Conservation (phyloP, 1,140 invertebrate genomes). For the Drosophila oshimai region DNA sequence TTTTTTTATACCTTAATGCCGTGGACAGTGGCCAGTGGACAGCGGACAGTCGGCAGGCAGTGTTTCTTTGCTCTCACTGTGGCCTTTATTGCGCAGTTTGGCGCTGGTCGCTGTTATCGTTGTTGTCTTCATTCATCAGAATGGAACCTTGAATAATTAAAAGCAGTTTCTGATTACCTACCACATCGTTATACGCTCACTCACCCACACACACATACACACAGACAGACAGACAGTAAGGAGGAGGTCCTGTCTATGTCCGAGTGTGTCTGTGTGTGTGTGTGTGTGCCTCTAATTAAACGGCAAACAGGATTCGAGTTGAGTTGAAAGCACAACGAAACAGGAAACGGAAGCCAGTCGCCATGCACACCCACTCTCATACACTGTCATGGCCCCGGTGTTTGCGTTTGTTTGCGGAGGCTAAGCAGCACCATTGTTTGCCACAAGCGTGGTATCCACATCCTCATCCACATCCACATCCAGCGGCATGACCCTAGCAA, state of each 20-base stretch:
- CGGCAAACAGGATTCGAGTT: slow-evolving; percentile 80
- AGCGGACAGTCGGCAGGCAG: too few species aligned
- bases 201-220: slow-evolving; percentile 54
- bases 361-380: slow-evolving; percentile 41
- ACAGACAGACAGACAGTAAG: slow-evolving; percentile 13
- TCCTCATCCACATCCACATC: too few species aligned
- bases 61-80: slow-evolving; percentile 25
- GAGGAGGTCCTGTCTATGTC: slow-evolving; percentile 13
- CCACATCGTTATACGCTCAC: slow-evolving; percentile 80
- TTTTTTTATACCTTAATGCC: slow-evolving; percentile 69
- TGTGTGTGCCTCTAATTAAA: slow-evolving; percentile 79
- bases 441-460: slow-evolving; percentile 40
- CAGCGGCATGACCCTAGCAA: slow-evolving; percentile 46
- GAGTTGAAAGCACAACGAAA: slow-evolving; percentile 79
- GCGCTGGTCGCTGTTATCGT: slow-evolving; percentile 62
- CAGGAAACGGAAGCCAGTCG: slow-evolving; percentile 80
- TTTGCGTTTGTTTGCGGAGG: slow-evolving; percentile 68
- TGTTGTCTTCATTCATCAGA: slow-evolving; percentile 81
- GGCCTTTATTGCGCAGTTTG: slow-evolving; percentile 75
- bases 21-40: slow-evolving; percentile 11
- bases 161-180: slow-evolving; percentile 81
- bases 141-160: slow-evolving; percentile 82
- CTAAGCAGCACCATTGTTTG: slow-evolving; percentile 68
- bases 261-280: neutral
- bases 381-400: slow-evolving; percentile 19